Base-by-base conservation (phyloP, 2,113 vertebrate species). In the Aegithalos caudatus region DNA sequence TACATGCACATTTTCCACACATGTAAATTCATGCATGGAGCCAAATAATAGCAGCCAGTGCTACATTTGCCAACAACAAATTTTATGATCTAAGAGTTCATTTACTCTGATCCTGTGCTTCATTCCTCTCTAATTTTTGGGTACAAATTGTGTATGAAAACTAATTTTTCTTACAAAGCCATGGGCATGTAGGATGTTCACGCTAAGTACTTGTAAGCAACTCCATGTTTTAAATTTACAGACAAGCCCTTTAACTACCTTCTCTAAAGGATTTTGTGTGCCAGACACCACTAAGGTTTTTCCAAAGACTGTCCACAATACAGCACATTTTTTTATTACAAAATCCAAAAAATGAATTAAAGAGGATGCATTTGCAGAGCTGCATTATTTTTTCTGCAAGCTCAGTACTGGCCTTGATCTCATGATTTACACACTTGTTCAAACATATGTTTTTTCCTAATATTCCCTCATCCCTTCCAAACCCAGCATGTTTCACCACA, bases 21-120 rank as follows among this genome's bases (percentile, higher is more conserved):
- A 66, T 0, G 1, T 11, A 70, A 56, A 62, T 47, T 50, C 86
- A 67, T 23, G 51, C 11, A 71, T 9, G 21, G 48, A 83, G 45
- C 9, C 0, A 1, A 95, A 42, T 13, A 77, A 66, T 4, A 76
- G 1, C 13, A 15, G 57, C 2, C 4, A 84, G 44, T 25, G 8
- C 35, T 83, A 37, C 51, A 50, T 69, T 54, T 86, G 56, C 45
- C 61, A 45, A n/a, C 58, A 53, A 38, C 22, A 60, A 14, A 44
- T 28, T 57, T 28, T 27, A n/a, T 14, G 10, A 78, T 28, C 56
- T 51, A 70, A 85, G 82, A 78, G 40, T 8, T 67, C n/a, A 31
- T 69, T 72, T 48, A 61, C 42, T 88, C 37, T 56, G 72, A 80
- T 77, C 51, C 31, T 35, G 12, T 56, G 31, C 53, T 89, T 76